Conservation (phyloP, 2,113 vertebrate genomes). For the Rhineura floridana region DNA sequence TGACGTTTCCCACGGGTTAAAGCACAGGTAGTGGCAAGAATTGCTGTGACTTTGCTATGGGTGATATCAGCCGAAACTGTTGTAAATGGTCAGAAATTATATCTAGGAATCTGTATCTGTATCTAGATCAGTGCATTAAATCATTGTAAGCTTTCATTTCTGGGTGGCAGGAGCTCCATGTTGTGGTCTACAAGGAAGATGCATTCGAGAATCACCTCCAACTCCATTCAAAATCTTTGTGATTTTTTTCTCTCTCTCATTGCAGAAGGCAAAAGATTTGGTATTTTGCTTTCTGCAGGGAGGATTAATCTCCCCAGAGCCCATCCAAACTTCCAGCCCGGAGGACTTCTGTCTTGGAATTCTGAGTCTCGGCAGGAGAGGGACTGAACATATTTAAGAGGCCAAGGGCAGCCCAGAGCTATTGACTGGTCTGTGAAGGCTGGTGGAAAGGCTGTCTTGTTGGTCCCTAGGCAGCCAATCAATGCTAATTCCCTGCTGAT, state of each 20-base stretch:
- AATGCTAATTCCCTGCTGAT: slow-evolving; percentile 28
- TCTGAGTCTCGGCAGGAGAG: background rate
- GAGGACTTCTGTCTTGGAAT: slow-evolving; percentile 22
- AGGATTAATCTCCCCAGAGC: background rate
- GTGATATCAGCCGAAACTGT: background rate
- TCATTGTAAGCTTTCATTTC: background rate
- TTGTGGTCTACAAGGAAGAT: background rate
- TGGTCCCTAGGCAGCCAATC: background rate
- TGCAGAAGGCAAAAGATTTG: background rate
- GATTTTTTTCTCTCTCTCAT: background rate
- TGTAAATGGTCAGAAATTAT: background rate
- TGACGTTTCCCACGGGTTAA: background rate
- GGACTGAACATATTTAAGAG: background rate
- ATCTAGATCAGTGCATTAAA: background rate
- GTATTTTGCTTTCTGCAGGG: background rate
- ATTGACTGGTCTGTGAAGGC: accelerated
- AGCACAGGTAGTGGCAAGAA: background rate
- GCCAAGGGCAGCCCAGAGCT: background rate
- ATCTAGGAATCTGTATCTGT: background rate
- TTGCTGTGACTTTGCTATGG: background rate
- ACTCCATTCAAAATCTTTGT: background rate
- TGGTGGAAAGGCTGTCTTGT: background rate
- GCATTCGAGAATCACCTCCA: background rate
- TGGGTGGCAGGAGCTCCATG: background rate
- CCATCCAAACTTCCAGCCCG: background rate